Percentiles rank a stretch among this genome's conserved stretches.
These are phyloP conservation scores for Nemopilema nomurai DNA, from an alignment of 30 jellyfish, hydroid and myxozoan species.

Conservation along the genomic window DNA sequence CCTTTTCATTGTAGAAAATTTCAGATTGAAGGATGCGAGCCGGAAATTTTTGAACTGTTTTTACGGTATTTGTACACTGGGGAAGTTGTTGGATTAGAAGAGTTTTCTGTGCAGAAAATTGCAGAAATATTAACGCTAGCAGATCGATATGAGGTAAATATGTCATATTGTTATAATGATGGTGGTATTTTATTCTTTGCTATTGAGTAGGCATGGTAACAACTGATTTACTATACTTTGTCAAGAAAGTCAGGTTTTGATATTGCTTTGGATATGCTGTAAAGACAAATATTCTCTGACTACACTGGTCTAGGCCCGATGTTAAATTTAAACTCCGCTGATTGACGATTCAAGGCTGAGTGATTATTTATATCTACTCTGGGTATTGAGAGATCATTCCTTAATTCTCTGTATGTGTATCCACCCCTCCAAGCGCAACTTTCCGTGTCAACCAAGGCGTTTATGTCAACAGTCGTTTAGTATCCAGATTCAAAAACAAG, in stretches of 20 bases:
- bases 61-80: constrained; percentile 51
- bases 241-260: too few relatives aligned
- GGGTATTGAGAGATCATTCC: neutral
- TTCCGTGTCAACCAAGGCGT: neutral
- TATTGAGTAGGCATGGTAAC: too few relatives aligned
- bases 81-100: neutral
- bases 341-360: neutral
- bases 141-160: constrained; percentile 62
- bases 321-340: neutral
- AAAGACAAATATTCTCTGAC: too few relatives aligned
- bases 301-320: neutral
- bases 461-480: neutral
- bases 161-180: too few relatives aligned
- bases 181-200: too few relatives aligned
- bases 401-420: neutral
- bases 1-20: constrained; percentile 20
- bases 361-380: neutral
- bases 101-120: constrained; percentile 13
- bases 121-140: constrained; percentile 41
- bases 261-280: too few relatives aligned
- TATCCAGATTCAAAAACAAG: neutral
- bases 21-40: constrained; percentile 38
- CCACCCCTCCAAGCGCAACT: neutral
- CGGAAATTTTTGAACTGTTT: constrained; percentile 28
- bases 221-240: too few relatives aligned